Percentiles rank a stretch among this genome's conserved stretches.
phyloP scores from a whole-genome alignment of 1,140 invertebrate species.

The Carposina sasakii region DNA sequence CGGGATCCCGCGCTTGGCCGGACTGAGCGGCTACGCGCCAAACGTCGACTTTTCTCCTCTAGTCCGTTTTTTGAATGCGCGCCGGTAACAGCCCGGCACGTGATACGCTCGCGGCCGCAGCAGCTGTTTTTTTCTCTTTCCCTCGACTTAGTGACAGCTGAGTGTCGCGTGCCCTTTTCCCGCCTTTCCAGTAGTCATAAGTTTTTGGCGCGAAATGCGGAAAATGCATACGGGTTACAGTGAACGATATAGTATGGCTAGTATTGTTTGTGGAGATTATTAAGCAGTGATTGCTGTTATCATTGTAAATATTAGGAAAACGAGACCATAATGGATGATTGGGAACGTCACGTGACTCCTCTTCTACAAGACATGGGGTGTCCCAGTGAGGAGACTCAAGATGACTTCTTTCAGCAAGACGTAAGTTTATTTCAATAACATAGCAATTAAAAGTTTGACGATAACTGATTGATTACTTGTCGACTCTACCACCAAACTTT shows the following conservation, averaged over 20 bases:
- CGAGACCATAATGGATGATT: slow-evolving; percentile 67
- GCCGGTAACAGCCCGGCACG: slow-evolving; percentile 53
- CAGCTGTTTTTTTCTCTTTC: slow-evolving; percentile 54
- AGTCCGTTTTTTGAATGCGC: slow-evolving; percentile 57
- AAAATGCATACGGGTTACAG: slow-evolving; percentile 18
- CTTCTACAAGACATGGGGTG: slow-evolving; percentile 71
- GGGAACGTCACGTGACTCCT: slow-evolving; percentile 70
- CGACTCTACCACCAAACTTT: too few species aligned
- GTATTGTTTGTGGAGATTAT: slow-evolving; percentile 46
- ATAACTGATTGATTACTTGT: too few species aligned
- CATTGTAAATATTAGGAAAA: slow-evolving; percentile 35
- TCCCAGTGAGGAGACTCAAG: slow-evolving; percentile 64
- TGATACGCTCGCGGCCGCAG: slow-evolving; percentile 48
- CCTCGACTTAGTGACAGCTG: slow-evolving; percentile 46
- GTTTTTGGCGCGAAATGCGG: slow-evolving; percentile 64
- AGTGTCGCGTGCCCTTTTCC: slow-evolving; percentile 44
- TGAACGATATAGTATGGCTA: slow-evolving; percentile 38
- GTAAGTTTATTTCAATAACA: too few species aligned
- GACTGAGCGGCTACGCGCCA: slow-evolving; percentile 49
- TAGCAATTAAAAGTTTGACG: too few species aligned
- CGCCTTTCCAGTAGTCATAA: slow-evolving; percentile 41
- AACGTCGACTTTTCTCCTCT: slow-evolving; percentile 53
- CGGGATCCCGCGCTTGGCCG: slow-evolving; percentile 55
- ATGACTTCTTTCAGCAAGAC: slow-evolving; percentile 72
- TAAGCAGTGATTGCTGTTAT: slow-evolving; percentile 45